Conservation (phyloP, 1,140 invertebrate species). For the Oreohelix idahoensis region DNA sequence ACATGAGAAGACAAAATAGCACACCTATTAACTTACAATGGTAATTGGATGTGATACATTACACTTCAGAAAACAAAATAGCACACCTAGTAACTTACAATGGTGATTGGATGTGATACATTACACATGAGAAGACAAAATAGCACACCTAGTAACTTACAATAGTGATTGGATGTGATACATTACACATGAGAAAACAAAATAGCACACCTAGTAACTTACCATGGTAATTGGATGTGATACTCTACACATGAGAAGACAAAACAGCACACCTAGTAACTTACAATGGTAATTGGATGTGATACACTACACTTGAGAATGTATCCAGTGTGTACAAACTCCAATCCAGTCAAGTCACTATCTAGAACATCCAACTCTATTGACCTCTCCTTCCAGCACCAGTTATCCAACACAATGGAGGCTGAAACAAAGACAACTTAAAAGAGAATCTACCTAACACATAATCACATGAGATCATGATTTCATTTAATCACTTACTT, state of each 20-base stretch:
- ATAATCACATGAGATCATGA: no score
- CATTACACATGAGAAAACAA: no score
- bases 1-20: no score
- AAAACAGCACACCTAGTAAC: constrained; percentile 4
- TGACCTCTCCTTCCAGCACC: constrained; percentile 70
- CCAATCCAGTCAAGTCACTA: constrained; percentile 56
- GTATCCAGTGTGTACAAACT: constrained; percentile 67
- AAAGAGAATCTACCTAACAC: neutral
- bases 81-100: no score
- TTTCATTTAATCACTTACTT: no score
- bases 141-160: constrained; percentile 46
- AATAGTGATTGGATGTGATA: constrained; percentile 67
- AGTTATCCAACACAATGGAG: constrained; percentile 61
- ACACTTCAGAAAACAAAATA: constrained; percentile 66
- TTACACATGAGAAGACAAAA: no score
- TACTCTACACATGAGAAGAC: no score
- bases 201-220: no score
- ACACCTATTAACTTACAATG: constrained; percentile 52
- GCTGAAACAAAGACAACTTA: constrained; percentile 39
- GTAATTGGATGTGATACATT: constrained; percentile 67
- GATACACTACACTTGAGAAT: constrained; percentile 66
- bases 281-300: constrained; percentile 67
- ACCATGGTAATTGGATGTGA: no score
- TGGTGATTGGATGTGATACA: no score
- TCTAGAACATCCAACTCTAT: constrained; percentile 62